Evolutionary conservation across 2,113 vertebrate genomes (phyloP), one percentile per base, ranked within the genome.

Genomic region (Thomomys bottae): DNA sequence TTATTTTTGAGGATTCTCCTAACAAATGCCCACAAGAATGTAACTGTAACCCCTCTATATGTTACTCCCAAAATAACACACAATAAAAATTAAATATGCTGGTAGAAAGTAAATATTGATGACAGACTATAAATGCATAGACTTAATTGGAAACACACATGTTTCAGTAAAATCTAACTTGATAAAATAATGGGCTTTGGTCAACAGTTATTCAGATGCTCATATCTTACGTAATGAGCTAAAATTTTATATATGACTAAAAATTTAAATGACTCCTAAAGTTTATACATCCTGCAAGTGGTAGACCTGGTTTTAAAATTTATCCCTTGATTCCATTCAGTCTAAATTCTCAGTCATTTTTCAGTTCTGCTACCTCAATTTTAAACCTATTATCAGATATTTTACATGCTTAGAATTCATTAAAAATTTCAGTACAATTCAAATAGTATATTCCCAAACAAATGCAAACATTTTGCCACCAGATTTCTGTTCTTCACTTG

Each of bases 211-310:
- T 94, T 95, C 61, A 95, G 32, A 86, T 86, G 17, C 79, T 89
- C 64, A 12, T 93, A 57, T 59, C 59, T 87, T 28, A 36, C 87
- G 57, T 80, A 94, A 94, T 68, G 32, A 93, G 21, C 32, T 45
- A 54, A n/a, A 93, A 92, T n/a, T n/a, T n/a, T n/a, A n/a, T n/a
- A n/a, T n/a, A 92, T 79, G 88, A 68, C 28, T 95, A 83, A 96
- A 91, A 87, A 34, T 78, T 67, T 93, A 93, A 93, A 64, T 89
- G 87, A 85, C 75, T 93, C 26, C 49, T 91, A 79, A 93, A 91
- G 77, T 92, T 95, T 91, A 89, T 89, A 76, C 81, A 92, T 95
- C 73, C 73, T 81, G 78, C 93, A 78, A 92, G 72, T 84, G 72
- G 40, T 64, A 82, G 80, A 82, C 24, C 32, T 77, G 42, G 59